These are phyloP conservation scores for Formica aserva DNA, from an alignment of 2,888 invertebrate species.

Conservation along the genomic window DNA sequence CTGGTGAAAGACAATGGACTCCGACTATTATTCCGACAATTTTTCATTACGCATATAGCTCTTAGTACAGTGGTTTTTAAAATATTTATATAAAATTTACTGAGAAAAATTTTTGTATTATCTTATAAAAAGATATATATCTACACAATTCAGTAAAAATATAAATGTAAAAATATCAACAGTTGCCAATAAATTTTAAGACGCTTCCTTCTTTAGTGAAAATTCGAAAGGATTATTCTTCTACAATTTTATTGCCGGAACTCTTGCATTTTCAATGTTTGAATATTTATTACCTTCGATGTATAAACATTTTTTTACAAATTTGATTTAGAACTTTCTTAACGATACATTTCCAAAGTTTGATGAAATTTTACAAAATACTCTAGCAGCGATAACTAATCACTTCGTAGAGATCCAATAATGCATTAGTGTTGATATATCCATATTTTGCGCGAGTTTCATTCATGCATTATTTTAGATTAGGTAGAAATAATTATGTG, in stretches of 20 bases:
- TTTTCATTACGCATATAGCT: too few species aligned
- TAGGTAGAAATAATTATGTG: slow-evolving; percentile 18
- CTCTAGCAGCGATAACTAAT: not conserved
- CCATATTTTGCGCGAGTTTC: slow-evolving; percentile 7
- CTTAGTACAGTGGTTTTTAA: not conserved
- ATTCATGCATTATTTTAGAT: slow-evolving; percentile 23
- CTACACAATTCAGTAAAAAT: not conserved
- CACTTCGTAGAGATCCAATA: not conserved
- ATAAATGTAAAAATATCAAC: not conserved
- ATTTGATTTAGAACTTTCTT: slow-evolving; percentile 30
- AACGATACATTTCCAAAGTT: not conserved
- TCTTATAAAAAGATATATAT: not conserved
- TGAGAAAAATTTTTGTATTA: not conserved
- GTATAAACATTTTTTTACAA: not conserved
- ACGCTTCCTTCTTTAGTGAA: not conserved
- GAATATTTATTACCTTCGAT: slow-evolving; percentile 4
- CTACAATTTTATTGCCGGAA: not conserved
- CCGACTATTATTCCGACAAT: too few species aligned
- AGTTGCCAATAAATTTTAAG: not conserved
- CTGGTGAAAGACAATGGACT: too few species aligned
- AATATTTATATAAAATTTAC: not conserved
- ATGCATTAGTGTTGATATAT: not conserved
- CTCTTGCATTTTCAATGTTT: not conserved
- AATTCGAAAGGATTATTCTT: not conserved
- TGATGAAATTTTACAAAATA: slow-evolving; percentile 10